These are phyloP conservation scores for Gobio gobio DNA, from an alignment of 2,113 vertebrate genomes.

Conservation along the genomic window DNA sequence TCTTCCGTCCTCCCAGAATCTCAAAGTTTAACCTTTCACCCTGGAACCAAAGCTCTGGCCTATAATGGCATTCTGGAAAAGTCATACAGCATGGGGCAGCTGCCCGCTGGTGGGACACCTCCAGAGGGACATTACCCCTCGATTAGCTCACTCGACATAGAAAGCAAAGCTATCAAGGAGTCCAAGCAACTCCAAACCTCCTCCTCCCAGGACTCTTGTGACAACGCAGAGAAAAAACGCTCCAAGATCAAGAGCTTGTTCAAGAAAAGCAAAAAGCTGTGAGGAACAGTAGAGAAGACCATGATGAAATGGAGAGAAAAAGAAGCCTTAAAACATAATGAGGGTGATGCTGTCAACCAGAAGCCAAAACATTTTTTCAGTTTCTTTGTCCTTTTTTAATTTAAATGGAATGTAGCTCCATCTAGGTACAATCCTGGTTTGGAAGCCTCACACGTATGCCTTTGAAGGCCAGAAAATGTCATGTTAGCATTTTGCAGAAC, in stretches of 20 bases:
- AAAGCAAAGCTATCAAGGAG: constrained; percentile 82
- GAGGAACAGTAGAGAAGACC: constrained; percentile 19
- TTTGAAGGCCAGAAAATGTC: constrained; percentile 65
- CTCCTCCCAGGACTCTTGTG: constrained; percentile 89
- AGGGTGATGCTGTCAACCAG: constrained; percentile 63
- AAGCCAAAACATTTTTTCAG: constrained; percentile 68
- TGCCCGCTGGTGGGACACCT: constrained; percentile 79
- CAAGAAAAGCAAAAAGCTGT: constrained; percentile 84
- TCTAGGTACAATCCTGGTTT: constrained; percentile 73
- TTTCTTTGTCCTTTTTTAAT: constrained; percentile 57
- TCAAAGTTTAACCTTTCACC: constrained; percentile 86
- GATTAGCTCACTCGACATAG: constrained; percentile 83
- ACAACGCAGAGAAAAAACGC: constrained; percentile 95
- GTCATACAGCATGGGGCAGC: constrained; percentile 94
- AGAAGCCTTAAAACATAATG: constrained; percentile 59
- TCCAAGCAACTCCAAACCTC: constrained; percentile 83
- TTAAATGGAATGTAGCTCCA: constrained; percentile 86
- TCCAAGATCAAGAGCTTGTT: constrained; percentile 96
- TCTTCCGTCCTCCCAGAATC: constrained; percentile 81
- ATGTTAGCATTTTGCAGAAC: constrained; percentile 71
- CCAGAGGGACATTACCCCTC: constrained; percentile 85
- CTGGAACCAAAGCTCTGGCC: constrained; percentile 79
- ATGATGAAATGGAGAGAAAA: constrained; percentile 34
- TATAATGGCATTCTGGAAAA: constrained; percentile 98
- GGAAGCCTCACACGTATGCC: constrained; percentile 67